Conservation (phyloP, 2,113 vertebrate species). For the Aythya baeri region DNA sequence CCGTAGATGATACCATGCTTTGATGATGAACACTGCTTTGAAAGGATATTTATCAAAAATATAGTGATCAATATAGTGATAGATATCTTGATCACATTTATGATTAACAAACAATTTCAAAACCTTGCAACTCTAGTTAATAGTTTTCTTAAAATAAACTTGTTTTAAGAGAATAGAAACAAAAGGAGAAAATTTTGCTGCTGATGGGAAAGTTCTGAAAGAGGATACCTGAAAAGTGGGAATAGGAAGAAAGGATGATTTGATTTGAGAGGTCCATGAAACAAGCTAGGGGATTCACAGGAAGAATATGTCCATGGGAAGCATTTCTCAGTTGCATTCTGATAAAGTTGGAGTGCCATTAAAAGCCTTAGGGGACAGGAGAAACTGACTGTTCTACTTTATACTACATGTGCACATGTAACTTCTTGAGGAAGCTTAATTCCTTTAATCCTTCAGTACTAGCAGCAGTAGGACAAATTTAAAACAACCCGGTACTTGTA, state of each 20-base stretch:
- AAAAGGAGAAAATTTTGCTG: neutral
- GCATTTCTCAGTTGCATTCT: neutral
- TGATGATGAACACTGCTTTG: neutral
- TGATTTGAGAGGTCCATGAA: neutral
- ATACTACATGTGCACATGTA: neutral
- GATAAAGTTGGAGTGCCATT: neutral
- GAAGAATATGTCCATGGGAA: neutral
- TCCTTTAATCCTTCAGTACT: neutral
- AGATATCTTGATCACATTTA: neutral
- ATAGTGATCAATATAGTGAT: neutral
- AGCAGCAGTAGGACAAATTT: neutral
- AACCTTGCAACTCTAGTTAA: neutral
- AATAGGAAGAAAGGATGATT: neutral
- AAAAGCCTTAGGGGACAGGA: neutral
- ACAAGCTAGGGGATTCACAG: neutral
- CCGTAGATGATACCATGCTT: neutral
- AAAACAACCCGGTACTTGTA: neutral
- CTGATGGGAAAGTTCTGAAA: neutral
- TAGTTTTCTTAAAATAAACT: neutral
- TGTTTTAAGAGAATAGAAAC: neutral
- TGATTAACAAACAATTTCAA: neutral
- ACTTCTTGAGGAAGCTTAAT: neutral
- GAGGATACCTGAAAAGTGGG: neutral
- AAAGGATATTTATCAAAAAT: neutral
- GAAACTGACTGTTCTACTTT: neutral